Evolutionary conservation across 2,888 invertebrate genomes (phyloP), one percentile per base, ranked within the genome.

Genomic region (Galerucella pusilla): DNA sequence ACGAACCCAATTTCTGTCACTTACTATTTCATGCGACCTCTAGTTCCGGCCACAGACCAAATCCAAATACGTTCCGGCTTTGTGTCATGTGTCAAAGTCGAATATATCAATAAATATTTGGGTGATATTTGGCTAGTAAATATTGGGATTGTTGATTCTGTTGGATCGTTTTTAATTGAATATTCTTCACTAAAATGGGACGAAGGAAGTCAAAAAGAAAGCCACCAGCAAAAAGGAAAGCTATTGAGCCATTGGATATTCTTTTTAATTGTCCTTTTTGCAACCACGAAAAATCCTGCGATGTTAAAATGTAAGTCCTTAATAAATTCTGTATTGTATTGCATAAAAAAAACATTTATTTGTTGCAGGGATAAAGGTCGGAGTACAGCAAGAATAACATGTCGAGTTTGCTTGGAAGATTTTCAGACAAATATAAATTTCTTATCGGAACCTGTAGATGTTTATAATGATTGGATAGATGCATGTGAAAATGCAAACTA

Each of bases 381-480:
- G 81, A 98, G 96, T 88, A 96, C 98, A 25, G 99, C 98, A 1
- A 91, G 94, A 87, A 98, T 99, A 89, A 94, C 94, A 68, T 99
- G 99, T 88, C 90, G 96, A 81, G 97, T 99, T 2, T 99, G 99
- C 85, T 88, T 96, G 85, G 99, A 99, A 89, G 97, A 97, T 85
- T 99, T 96, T 88, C 98, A 99, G 87, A 97, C 98, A 0, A 93
- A 94, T 46, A 97, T 99, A 80, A 98, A 98, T 89, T 96, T 97
- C 85, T 90, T 99, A 75, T 98, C 98, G 10, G 99, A 99, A 88
- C 95, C 99, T 7, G 94, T 99, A 81, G 99, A 99, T 90, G 99
- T 99, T 16, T 99, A 99, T 87, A 98, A 98, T 88, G 98, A 99
- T 87, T 99, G 99, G 99, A 98, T 99, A 76, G 99, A 99, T 90